These are phyloP conservation scores for Ciconia maguari DNA, from an alignment of 2,113 vertebrate genomes.

Conservation along the genomic window DNA sequence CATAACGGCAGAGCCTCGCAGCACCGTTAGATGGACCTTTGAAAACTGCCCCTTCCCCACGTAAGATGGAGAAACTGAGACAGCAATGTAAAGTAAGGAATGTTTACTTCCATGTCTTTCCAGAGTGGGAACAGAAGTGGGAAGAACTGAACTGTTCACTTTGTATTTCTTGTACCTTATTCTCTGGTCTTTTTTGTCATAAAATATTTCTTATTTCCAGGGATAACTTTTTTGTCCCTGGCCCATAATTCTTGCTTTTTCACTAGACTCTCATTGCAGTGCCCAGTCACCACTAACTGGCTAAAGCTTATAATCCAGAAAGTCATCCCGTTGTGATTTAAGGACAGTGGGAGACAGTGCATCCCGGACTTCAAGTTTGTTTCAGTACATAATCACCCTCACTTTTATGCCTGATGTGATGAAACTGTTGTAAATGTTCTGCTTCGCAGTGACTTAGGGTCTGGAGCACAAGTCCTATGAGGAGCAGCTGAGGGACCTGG, in stretches of 20 bases:
- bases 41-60: background rate
- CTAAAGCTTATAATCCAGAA: background rate
- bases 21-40: too few species aligned
- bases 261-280: background rate
- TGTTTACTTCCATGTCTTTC: background rate
- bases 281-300: background rate
- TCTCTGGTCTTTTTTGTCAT: background rate
- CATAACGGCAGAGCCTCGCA: background rate
- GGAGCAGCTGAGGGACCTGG: background rate
- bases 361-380: background rate
- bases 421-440: background rate
- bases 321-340: too few species aligned
- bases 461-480: background rate
- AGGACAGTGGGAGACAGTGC: background rate
- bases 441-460: background rate
- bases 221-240: background rate
- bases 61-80: background rate
- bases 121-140: too few species aligned
- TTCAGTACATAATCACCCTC: background rate
- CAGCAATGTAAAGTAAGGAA: background rate
- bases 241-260: background rate
- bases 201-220: background rate
- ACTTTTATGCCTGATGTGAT: background rate
- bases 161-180: background rate
- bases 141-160: background rate